Evolutionary conservation across 2,113 vertebrate genomes (phyloP).

Genomic region (Heterochromis multidens): DNA sequence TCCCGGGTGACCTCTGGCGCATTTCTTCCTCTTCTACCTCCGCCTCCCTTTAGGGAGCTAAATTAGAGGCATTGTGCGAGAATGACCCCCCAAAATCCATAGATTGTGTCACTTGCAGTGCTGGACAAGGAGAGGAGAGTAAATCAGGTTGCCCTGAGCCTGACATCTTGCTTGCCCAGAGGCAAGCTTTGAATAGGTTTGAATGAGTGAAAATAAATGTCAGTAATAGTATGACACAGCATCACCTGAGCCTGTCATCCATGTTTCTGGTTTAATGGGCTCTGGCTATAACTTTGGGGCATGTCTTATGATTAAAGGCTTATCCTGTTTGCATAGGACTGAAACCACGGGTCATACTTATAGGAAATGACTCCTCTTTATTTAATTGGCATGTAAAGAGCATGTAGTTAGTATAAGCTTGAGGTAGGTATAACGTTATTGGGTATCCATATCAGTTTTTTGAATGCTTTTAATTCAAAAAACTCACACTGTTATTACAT

Average conservation of each 20-base stretch:
- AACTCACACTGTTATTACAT: neutral
- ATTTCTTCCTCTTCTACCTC: slow-evolving; percentile 66
- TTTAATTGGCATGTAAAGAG: neutral
- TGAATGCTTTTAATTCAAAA: neutral
- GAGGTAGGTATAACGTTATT: neutral
- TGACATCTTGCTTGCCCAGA: slow-evolving; percentile 43
- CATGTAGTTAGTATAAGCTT: neutral
- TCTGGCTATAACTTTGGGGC: neutral
- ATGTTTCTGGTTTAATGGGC: slow-evolving; percentile 31
- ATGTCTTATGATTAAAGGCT: neutral
- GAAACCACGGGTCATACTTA: neutral
- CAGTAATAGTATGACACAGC: slow-evolving; percentile 37
- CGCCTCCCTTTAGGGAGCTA: slow-evolving; percentile 71
- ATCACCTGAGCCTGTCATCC: slow-evolving; percentile 54
- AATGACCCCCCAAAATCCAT: slow-evolving; percentile 78
- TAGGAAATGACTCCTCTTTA: neutral
- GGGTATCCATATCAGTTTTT: neutral
- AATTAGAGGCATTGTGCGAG: slow-evolving; percentile 80
- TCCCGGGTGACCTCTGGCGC: slow-evolving; percentile 77
- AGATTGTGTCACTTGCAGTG: slow-evolving; percentile 66
- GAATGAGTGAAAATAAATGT: slow-evolving; percentile 55
- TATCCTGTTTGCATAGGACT: neutral
- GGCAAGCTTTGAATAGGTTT: slow-evolving; percentile 16
- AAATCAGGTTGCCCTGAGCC: slow-evolving; percentile 59
- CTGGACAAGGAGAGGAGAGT: slow-evolving; percentile 53